These are phyloP conservation scores for Eilema depressum DNA, from an alignment of 2,888 invertebrate species.

Conservation along the genomic window DNA sequence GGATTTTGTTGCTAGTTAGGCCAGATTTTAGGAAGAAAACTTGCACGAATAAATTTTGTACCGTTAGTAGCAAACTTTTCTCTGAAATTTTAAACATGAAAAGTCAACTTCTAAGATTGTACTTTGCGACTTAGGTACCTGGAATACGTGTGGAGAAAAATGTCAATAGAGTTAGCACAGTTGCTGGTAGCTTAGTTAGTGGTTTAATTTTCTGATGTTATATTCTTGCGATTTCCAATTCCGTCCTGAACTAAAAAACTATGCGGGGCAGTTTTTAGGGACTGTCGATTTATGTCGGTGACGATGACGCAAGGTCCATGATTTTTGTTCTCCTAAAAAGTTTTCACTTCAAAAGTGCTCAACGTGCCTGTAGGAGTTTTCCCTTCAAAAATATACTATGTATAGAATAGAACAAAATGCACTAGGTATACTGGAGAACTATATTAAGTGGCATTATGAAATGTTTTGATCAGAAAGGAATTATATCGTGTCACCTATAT, in stretches of 20 bases:
- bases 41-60: conserved; percentile 15
- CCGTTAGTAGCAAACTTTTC: neutral
- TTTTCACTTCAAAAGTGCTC: too few species aligned
- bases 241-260: neutral
- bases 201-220: neutral
- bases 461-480: neutral
- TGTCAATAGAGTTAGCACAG: neutral
- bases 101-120: neutral
- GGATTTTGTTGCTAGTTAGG: conserved; percentile 43
- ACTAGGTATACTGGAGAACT: too few species aligned
- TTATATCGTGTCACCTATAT: too few species aligned
- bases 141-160: neutral
- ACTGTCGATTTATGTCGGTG: too few species aligned
- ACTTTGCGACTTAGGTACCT: neutral
- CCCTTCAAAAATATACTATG: too few species aligned
- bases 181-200: neutral
- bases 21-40: conserved; percentile 21
- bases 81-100: neutral
- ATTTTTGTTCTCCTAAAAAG: too few species aligned
- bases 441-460: neutral
- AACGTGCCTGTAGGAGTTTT: too few species aligned
- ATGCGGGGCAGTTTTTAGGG: too few species aligned
- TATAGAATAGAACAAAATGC: too few species aligned
- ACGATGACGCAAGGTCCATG: too few species aligned
- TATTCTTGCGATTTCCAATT: neutral